These are phyloP conservation scores for Epinephelus moara DNA, from an alignment of 2,113 vertebrate genomes.

Conservation along the genomic window DNA sequence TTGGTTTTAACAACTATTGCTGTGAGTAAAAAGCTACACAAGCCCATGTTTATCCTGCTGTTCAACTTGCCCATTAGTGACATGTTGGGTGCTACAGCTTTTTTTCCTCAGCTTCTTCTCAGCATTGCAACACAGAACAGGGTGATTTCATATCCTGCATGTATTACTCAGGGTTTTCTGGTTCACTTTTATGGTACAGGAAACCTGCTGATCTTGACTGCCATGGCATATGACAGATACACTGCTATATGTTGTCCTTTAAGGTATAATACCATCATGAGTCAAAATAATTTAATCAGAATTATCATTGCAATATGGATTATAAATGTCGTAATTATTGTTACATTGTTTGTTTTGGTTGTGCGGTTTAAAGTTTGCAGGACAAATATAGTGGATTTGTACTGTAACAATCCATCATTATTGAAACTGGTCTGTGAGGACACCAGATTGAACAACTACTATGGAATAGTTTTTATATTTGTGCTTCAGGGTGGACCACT, in stretches of 20 bases:
- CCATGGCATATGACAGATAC: constrained; percentile 81
- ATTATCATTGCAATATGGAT: constrained; percentile 67
- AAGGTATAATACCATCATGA: constrained; percentile 75
- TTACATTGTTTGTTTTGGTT: constrained; percentile 19
- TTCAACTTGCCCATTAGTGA: constrained; percentile 77
- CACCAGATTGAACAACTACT: constrained; percentile 64
- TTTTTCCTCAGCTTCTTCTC: constrained; percentile 70
- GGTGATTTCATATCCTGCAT: constrained; percentile 65
- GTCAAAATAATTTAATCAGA: constrained; percentile 36
- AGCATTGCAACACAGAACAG: constrained; percentile 67
- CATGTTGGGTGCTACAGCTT: constrained; percentile 70
- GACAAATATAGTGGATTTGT: constrained; percentile 69
- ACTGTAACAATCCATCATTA: constrained; percentile 77
- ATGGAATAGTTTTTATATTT: constrained; percentile 48
- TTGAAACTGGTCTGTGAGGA: constrained; percentile 72
- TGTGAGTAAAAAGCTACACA: constrained; percentile 67
- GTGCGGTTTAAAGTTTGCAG: constrained; percentile 61
- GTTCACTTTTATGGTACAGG: constrained; percentile 70
- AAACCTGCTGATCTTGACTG: constrained; percentile 70
- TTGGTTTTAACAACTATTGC: constrained; percentile 66
- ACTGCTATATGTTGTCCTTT: constrained; percentile 77
- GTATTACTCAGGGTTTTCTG: constrained; percentile 71
- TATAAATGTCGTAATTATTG: background rate
- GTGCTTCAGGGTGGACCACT: constrained; percentile 16
- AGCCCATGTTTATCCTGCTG: constrained; percentile 80